Base-by-base conservation (phyloP, 2,797 vertebrate genomes). In the Ptychadena robeensis region DNA sequence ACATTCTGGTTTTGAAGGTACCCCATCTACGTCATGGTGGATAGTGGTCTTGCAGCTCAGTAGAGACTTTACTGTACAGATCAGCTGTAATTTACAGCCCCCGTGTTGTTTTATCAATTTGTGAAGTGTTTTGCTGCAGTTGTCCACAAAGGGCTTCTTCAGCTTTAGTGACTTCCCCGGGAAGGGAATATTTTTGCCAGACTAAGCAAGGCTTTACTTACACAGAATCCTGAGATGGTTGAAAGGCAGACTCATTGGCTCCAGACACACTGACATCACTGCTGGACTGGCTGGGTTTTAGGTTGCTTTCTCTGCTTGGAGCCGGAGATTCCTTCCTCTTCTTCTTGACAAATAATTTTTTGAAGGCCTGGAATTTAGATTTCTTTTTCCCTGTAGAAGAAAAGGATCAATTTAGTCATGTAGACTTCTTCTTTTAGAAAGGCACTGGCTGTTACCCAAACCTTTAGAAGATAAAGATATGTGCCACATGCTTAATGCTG, bases 321-420 rank as follows among this genome's bases (percentile, higher is more conserved):
- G 88, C 80, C 4, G 89, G 84, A 2, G 88, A 63, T 11, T 94
- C 95, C 89, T 95, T 96, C 86, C 92, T 96, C 88, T 97, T 98
- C 91, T 96, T 98, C 91, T 96, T 96, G 72, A 91, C 92, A 88
- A 98, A 99, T 81, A 98, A 95, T 67, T 93, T 95, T 87, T 95
- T 98, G 77, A 98, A 96, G 0, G 90, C 94, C 93, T 96, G 96
- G 90, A 99, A 97, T 91, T 95, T 97, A 70, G 95, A 97, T 90
- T 96, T 98, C 88, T 97, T 98, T 92, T 96, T 98, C 85, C 94
- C 97, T 98, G 87, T 27, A 90, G 48, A 53, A 35, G 88, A 76
- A 79, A 83, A 71, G 69, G 78, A 44, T 22, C 44, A 53, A 22
- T 53, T 4, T 5, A n/a, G 44, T n/a, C 5, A 1, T 22, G 18